Evolutionary conservation across 2,888 invertebrate genomes (phyloP), one percentile per base, ranked within the genome.

Genomic region (Cephus runcator): DNA sequence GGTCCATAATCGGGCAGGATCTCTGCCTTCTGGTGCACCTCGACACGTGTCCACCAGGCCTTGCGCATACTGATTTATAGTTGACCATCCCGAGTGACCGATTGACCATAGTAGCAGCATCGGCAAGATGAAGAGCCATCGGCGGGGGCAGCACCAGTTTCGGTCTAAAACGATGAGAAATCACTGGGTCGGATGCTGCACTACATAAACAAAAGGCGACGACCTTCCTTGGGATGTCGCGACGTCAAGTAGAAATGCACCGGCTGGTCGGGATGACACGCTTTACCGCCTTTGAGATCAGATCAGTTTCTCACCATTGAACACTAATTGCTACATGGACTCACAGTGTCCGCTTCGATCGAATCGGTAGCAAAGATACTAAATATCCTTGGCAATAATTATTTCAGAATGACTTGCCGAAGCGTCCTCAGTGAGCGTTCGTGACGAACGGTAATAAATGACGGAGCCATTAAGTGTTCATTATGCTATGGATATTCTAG

Each of bases 1-100:
- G 34, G 75, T 71, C 81, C 81, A 79, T 80, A 77, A 77, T 73
- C 75, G 80, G 77, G 12, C n/a, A 74, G n/a, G 12, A 73, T 35
- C 34, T 74, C 35, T 9, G 23, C 56, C 56, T 56, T 56, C 56
- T 74, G 74, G 35, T 74, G 74, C 74, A 74, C 35, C 74, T 74
- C 35, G 74, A 34, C 35, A 34, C 33, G 11, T 1, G 36, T 34
- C 23, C n/a, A 34, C 6, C 73, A 34, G 33, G 34, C 73, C 73
- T 73, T 73, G n/a, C 35, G 34, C 34, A 34, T 73, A 30, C 34
- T 74, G 74, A 74, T 74, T 74, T 34, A 74, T 74, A 30, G 36
- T 12, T 30, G 12, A 30, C 30, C 71, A 34, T 30, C 9, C 71
- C 23, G 71, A 56, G 56, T 23, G 23, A 23, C 23, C 56, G 56